These are phyloP conservation scores for Eurois occulta DNA, from an alignment of 2,888 invertebrate species.

Conservation along the genomic window DNA sequence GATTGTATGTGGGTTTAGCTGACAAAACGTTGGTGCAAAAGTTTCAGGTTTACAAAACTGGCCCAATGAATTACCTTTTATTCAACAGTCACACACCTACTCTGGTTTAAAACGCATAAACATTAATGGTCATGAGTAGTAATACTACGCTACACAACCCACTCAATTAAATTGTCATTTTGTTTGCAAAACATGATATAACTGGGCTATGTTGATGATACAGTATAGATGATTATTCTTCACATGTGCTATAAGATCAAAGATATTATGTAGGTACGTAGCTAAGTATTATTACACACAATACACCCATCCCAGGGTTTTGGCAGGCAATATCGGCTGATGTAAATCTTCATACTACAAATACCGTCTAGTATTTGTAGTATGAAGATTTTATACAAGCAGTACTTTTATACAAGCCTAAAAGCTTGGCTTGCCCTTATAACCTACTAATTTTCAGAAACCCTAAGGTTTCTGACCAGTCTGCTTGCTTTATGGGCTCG, in stretches of 20 bases:
- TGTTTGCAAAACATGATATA: constrained; percentile 30
- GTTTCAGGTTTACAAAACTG: background rate
- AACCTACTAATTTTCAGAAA: too few relatives aligned
- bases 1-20: background rate
- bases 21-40: background rate
- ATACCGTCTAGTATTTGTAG: background rate
- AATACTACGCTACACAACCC: background rate
- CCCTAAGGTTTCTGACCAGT: background rate
- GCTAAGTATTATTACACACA: background rate
- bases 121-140: constrained; percentile 19
- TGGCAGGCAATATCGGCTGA: background rate
- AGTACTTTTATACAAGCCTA: background rate
- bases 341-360: background rate
- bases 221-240: background rate
- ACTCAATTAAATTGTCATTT: constrained; percentile 37
- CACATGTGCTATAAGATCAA: background rate
- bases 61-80: background rate
- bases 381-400: too few relatives aligned
- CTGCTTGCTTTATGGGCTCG: background rate
- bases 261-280: too few relatives aligned
- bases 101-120: constrained; percentile 26
- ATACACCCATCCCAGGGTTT: background rate
- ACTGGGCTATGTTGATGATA: constrained; percentile 10
- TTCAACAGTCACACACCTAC: background rate
- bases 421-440: too few relatives aligned